A percentile compares a stretch with the other conserved stretches of the same genome.
phyloP scores from a whole-genome alignment of 1,140 invertebrate genomes.

The Drosophila takahashii region DNA sequence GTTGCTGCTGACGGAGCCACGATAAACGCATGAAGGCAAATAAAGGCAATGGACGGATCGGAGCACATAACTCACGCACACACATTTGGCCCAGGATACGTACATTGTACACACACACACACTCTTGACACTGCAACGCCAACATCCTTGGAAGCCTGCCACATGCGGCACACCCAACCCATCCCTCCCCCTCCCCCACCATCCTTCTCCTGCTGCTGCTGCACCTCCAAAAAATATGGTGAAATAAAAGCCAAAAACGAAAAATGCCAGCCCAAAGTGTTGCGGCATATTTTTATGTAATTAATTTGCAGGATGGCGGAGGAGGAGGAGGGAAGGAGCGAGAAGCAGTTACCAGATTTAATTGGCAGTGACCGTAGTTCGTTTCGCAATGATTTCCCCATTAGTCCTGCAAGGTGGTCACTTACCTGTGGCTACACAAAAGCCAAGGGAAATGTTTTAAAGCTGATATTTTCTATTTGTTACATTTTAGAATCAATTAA shows the following conservation, averaged over 20 bases:
- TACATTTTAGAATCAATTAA: no score
- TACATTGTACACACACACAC: conserved; percentile 7
- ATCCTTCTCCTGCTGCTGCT: no score
- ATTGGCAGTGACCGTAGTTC: conserved; percentile 27
- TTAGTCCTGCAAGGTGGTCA: neutral
- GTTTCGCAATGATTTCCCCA: conserved; percentile 18
- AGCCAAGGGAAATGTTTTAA: neutral
- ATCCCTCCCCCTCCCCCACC: neutral
- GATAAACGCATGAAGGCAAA: conserved; percentile 70
- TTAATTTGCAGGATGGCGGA: conserved; percentile 45
- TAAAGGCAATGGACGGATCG: conserved; percentile 58
- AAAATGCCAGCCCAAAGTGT: conserved; percentile 50
- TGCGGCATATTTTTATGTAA: conserved; percentile 70
- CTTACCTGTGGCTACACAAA: neutral
- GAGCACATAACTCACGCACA: conserved; percentile 20
- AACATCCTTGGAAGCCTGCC: conserved; percentile 45
- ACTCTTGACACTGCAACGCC: conserved; percentile 36
- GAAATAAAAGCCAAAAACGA: conserved; percentile 43
- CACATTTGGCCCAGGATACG: conserved; percentile 16
- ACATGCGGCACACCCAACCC: conserved; percentile 28
- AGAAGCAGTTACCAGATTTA: conserved; percentile 1
- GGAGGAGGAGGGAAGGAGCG: neutral
- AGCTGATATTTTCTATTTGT: neutral
- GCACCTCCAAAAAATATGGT: conserved; percentile 46
- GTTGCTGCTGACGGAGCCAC: conserved; percentile 17